phyloP scores from a whole-genome alignment of 2,797 vertebrate species.

The Pipistrellus nathusii region DNA sequence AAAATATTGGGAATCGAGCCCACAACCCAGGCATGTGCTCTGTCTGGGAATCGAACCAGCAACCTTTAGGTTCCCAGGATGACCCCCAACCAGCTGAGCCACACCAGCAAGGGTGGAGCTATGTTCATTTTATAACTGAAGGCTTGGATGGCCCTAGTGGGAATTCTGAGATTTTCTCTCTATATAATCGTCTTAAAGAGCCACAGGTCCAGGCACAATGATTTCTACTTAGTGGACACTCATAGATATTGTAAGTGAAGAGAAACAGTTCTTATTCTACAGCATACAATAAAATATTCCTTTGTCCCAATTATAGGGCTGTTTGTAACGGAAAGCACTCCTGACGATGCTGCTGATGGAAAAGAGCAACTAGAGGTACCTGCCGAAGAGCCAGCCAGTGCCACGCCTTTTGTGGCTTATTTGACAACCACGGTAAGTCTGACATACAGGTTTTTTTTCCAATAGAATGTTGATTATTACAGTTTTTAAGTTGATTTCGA shows the following conservation, averaged over 20 bases:
- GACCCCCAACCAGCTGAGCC: too few relatives aligned
- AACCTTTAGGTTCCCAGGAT: too few relatives aligned
- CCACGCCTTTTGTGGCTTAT: slow-evolving; percentile 81
- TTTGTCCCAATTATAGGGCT: slow-evolving; percentile 83
- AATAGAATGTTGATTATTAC: not conserved
- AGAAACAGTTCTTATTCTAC: slow-evolving; percentile 7
- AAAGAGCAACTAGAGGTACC: slow-evolving; percentile 73
- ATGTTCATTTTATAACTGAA: not conserved
- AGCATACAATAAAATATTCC: not conserved
- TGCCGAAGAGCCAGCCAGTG: slow-evolving; percentile 72
- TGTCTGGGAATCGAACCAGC: too few relatives aligned
- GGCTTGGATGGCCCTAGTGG: not conserved
- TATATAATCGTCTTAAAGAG: not conserved
- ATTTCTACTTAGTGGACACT: not conserved
- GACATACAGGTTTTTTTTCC: not conserved
- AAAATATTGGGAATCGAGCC: too few relatives aligned
- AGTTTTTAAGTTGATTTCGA: slow-evolving; percentile 24
- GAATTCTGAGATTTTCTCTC: not conserved
- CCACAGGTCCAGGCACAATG: not conserved
- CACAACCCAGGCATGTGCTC: too few relatives aligned
- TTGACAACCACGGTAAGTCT: slow-evolving; percentile 90
- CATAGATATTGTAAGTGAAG: not conserved
- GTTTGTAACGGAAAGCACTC: slow-evolving; percentile 72
- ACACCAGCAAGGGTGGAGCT: not conserved
- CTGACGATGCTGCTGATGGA: slow-evolving; percentile 56